Percentiles rank a stretch among this genome's conserved stretches.
phyloP scores from a whole-genome alignment of 2,113 vertebrate species.

The Muscicapa adusta region DNA sequence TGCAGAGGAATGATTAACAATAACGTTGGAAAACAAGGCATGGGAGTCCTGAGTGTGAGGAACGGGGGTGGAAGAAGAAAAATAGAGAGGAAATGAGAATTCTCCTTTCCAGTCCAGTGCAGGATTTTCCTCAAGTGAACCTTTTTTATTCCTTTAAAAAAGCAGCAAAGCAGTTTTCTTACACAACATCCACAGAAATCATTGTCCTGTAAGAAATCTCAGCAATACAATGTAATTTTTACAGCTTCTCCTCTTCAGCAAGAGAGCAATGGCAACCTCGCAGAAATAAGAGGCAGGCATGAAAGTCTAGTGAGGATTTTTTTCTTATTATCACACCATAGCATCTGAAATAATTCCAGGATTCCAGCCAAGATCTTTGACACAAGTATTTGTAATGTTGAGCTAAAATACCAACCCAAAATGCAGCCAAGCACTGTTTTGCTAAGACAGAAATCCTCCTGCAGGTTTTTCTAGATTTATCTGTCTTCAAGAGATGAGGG shows the following conservation, averaged over 20 bases:
- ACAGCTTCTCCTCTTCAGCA: neutral
- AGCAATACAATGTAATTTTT: neutral
- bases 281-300: neutral
- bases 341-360: slow-evolving; percentile 39
- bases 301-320: slow-evolving; percentile 1
- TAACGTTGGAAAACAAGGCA: neutral
- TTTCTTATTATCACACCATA: slow-evolving; percentile 24
- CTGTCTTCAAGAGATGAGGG: neutral
- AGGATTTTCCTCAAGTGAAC: neutral
- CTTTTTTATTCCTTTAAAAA: neutral
- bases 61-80: neutral
- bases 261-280: neutral
- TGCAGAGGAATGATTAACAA: neutral
- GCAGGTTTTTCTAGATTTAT: neutral
- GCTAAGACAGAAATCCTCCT: slow-evolving; percentile 14
- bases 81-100: neutral
- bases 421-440: neutral
- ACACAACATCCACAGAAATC: neutral
- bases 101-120: neutral
- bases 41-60: neutral
- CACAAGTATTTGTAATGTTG: slow-evolving; percentile 3
- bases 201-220: neutral
- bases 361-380: slow-evolving; percentile 47
- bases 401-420: slow-evolving; percentile 32
- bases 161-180: neutral